Conservation (phyloP, 2,888 invertebrate species). For the Helleia helle region DNA sequence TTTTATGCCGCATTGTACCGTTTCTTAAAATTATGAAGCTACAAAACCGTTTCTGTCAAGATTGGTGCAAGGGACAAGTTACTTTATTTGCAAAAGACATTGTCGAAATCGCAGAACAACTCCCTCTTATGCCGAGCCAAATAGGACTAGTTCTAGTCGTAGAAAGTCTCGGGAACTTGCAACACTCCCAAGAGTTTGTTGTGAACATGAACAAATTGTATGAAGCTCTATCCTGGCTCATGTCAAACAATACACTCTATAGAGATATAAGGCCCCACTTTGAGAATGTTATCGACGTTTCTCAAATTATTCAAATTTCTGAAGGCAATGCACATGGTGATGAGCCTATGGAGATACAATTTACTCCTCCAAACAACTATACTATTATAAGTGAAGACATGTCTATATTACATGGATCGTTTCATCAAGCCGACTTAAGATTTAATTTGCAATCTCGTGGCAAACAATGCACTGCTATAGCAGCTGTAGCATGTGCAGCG, state of each 20-base stretch:
- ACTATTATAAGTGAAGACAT: conserved; percentile 11
- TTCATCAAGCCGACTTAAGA: conserved; percentile 18
- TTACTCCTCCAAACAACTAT: background rate
- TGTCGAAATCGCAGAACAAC: conserved; percentile 20
- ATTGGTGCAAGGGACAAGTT: conserved; percentile 25
- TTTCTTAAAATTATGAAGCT: conserved; percentile 26
- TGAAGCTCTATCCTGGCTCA: background rate
- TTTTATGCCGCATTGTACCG: conserved; percentile 16
- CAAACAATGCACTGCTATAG: conserved; percentile 20
- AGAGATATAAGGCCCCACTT: background rate
- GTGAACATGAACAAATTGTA: conserved; percentile 1
- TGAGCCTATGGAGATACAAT: too few relatives aligned
- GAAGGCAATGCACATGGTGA: background rate
- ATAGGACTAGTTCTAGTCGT: conserved; percentile 12
- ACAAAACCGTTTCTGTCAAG: conserved; percentile 24
- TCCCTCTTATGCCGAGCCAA: conserved; percentile 15
- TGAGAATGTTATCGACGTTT: too few relatives aligned
- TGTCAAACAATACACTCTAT: background rate
- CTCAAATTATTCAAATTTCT: background rate
- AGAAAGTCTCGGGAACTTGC: conserved; percentile 12
- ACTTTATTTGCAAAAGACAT: conserved; percentile 24
- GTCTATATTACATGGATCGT: conserved; percentile 18
- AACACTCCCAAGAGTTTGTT: background rate
- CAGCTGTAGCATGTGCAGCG: conserved; percentile 18
- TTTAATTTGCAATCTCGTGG: conserved; percentile 18